A percentile compares a stretch with the other conserved stretches of the same genome.
Conservation (phyloP, 1,140 invertebrate genomes). For the Matsumurasca onukii region DNA sequence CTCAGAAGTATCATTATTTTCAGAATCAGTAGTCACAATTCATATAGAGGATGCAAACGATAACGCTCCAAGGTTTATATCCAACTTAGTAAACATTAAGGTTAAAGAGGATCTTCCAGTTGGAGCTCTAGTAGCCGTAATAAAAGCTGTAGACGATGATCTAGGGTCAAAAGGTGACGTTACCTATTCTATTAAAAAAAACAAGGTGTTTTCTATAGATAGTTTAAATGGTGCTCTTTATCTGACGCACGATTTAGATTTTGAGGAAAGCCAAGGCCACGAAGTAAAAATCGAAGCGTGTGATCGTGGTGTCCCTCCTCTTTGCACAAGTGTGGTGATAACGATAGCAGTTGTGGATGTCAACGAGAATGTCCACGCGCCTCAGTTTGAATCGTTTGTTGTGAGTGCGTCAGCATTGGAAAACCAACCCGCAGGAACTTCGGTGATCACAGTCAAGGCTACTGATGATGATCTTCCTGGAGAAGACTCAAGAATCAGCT, state of each 20-base stretch:
- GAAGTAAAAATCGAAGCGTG: conserved; percentile 77
- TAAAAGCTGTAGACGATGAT: conserved; percentile 85
- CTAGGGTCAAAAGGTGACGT: conserved; percentile 76
- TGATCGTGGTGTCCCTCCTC: conserved; percentile 70
- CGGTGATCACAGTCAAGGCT: not conserved
- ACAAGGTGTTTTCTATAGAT: conserved; percentile 78
- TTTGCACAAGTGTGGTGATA: conserved; percentile 80
- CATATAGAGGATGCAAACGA: conserved; percentile 89
- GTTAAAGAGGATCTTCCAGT: conserved; percentile 87
- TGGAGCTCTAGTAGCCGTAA: conserved; percentile 79
- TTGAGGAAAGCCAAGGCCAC: conserved; percentile 83
- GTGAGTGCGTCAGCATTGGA: conserved; percentile 67
- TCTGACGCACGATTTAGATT: conserved; percentile 73
- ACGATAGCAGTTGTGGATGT: conserved; percentile 78
- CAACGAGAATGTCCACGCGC: conserved; percentile 78
- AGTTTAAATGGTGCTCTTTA: conserved; percentile 72
- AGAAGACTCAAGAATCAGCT: conserved; percentile 75
- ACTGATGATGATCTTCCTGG: conserved; percentile 74
- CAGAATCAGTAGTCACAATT: conserved; percentile 75
- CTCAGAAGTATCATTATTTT: conserved; percentile 55
- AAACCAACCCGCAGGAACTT: conserved; percentile 60
- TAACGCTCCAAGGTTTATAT: conserved; percentile 78
- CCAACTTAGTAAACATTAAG: conserved; percentile 74
- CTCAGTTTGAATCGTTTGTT: conserved; percentile 79
- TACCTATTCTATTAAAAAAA: conserved; percentile 71